Evolutionary conservation across 2,797 vertebrate genomes (phyloP).

Genomic region (Ispidina picta): DNA sequence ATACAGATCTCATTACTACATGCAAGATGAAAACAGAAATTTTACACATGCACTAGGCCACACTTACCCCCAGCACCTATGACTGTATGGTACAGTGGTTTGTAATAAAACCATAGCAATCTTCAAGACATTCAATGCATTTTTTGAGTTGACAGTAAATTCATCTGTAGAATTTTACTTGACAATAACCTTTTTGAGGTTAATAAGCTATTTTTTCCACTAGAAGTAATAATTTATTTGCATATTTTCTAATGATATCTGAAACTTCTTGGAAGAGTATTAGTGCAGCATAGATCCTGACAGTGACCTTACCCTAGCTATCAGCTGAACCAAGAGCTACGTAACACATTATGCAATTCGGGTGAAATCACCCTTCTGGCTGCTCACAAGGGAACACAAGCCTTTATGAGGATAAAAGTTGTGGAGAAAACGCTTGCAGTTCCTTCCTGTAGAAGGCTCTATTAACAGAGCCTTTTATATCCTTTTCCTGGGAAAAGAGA

Average conservation of each 20-base stretch:
- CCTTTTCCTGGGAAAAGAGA: neutral
- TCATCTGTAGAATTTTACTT: neutral
- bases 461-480: neutral
- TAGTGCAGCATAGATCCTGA: neutral
- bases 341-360: neutral
- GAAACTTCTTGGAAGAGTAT: neutral
- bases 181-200: neutral
- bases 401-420: neutral
- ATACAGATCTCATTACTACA: neutral
- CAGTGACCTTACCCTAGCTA: conserved; percentile 7
- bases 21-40: neutral
- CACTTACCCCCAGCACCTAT: neutral
- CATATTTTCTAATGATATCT: conserved; percentile 31
- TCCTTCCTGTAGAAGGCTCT: neutral
- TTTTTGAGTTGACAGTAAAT: neutral
- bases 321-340: neutral
- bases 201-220: neutral
- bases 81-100: neutral
- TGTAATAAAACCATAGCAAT: neutral
- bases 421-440: neutral
- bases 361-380: neutral
- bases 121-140: neutral
- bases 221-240: neutral
- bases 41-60: neutral
- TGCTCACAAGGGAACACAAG: neutral